phyloP scores from a whole-genome alignment of 2,797 vertebrate genomes.

The Emydoidea blandingii region DNA sequence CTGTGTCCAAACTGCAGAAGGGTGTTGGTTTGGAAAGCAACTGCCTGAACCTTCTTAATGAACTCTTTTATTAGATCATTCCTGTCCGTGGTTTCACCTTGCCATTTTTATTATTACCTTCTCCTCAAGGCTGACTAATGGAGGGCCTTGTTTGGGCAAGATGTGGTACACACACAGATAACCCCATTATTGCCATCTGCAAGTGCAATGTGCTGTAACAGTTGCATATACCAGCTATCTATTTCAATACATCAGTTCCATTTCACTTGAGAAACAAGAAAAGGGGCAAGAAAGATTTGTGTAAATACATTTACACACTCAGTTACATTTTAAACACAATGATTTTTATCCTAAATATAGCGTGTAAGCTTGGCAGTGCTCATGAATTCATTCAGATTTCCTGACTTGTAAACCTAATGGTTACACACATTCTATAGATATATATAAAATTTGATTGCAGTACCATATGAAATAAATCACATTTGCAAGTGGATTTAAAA shows the following conservation, averaged over 20 bases:
- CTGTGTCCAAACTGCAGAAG: constrained; percentile 51
- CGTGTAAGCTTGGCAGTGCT: background rate
- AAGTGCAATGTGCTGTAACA: background rate
- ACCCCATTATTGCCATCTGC: fast-evolving
- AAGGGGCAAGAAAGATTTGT: background rate
- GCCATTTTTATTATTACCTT: background rate
- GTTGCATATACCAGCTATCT: background rate
- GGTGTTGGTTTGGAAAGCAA: constrained; percentile 57
- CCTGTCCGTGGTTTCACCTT: background rate
- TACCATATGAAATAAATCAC: background rate
- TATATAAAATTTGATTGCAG: background rate
- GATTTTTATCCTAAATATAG: background rate
- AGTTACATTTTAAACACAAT: background rate
- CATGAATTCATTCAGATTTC: background rate
- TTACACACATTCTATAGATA: background rate
- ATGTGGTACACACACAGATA: background rate
- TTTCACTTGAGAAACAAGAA: background rate
- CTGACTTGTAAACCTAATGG: background rate
- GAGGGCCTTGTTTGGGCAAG: background rate
- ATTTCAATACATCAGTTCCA: background rate
- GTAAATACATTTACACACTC: background rate
- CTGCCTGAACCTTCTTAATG: background rate
- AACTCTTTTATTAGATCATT: constrained; percentile 17
- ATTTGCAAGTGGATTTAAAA: constrained; percentile 12
- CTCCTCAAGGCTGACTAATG: background rate